Percentiles rank a stretch among this genome's conserved stretches.
phyloP scores from a whole-genome alignment of 2,113 vertebrate genomes.

The Hippocampus guttulatus region DNA sequence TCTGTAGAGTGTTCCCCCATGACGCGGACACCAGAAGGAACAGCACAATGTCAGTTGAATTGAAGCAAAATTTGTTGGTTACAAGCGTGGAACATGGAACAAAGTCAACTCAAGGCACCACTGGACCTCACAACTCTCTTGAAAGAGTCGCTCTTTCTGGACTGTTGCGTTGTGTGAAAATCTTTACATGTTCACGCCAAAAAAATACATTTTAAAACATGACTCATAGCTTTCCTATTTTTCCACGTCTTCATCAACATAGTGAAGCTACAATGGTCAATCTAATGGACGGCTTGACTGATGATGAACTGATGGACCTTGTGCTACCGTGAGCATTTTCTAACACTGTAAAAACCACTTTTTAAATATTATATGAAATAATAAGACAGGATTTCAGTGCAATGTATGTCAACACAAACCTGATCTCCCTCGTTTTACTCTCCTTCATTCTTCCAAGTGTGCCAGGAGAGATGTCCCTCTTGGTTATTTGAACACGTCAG shows the following conservation, averaged over 20 bases:
- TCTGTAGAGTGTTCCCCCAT: too few species aligned
- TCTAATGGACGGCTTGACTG: neutral
- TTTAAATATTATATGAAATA: neutral
- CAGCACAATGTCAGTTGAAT: too few species aligned
- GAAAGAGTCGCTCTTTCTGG: too few species aligned
- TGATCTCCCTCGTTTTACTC: neutral
- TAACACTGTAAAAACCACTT: neutral
- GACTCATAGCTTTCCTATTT: neutral
- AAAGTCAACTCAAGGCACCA: too few species aligned
- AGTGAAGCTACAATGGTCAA: neutral
- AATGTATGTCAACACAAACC: slow-evolving; percentile 4
- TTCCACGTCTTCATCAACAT: neutral
- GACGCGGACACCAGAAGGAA: too few species aligned
- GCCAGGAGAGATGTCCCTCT: neutral
- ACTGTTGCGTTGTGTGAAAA: too few species aligned
- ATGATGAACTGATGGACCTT: neutral
- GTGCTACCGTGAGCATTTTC: neutral
- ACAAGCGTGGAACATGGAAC: too few species aligned
- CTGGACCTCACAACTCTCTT: too few species aligned
- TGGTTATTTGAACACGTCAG: neutral
- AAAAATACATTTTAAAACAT: neutral
- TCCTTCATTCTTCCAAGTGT: neutral
- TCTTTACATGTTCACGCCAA: too few species aligned
- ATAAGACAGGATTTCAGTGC: neutral
- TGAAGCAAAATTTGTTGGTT: too few species aligned